These are phyloP conservation scores for Sarcoramphus papa DNA, from an alignment of 2,797 vertebrate species.

Conservation along the genomic window DNA sequence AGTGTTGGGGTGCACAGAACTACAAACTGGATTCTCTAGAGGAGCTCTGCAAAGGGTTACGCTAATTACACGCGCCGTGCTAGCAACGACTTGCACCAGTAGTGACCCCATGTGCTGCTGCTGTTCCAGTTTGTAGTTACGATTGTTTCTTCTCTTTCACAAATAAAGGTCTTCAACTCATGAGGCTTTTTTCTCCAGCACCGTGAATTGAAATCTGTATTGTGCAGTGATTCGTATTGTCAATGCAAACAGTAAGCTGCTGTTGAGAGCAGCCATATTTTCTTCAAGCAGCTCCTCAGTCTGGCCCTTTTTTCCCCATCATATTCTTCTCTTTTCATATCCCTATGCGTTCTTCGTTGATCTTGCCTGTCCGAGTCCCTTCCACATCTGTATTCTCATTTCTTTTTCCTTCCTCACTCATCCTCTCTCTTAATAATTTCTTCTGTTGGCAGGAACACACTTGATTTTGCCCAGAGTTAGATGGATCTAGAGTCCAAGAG, in stretches of 20 bases:
- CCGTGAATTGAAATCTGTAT: background rate
- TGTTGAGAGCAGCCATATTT: background rate
- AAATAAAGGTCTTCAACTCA: background rate
- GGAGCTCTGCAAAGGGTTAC: background rate
- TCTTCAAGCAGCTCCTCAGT: background rate
- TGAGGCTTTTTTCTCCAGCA: background rate
- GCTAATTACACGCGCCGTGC: rapidly evolving
- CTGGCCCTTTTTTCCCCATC: background rate
- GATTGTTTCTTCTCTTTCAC: background rate
- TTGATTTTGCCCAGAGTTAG: background rate
- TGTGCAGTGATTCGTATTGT: background rate
- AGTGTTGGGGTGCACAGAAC: background rate
- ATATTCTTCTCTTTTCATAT: background rate
- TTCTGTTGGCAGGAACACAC: background rate
- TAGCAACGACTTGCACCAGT: background rate
- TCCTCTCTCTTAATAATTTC: background rate
- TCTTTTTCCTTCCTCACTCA: background rate
- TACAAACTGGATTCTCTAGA: background rate
- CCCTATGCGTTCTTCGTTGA: background rate
- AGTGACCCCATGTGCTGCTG: background rate
- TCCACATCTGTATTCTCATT: background rate
- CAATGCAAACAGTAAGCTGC: background rate
- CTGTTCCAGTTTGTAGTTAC: background rate
- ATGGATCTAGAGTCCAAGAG: background rate
- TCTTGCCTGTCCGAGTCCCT: background rate